A percentile compares a stretch with the other conserved stretches of the same genome.
Conservation (phyloP, 2,113 vertebrate species). For the Vulpes ferrilata region DNA sequence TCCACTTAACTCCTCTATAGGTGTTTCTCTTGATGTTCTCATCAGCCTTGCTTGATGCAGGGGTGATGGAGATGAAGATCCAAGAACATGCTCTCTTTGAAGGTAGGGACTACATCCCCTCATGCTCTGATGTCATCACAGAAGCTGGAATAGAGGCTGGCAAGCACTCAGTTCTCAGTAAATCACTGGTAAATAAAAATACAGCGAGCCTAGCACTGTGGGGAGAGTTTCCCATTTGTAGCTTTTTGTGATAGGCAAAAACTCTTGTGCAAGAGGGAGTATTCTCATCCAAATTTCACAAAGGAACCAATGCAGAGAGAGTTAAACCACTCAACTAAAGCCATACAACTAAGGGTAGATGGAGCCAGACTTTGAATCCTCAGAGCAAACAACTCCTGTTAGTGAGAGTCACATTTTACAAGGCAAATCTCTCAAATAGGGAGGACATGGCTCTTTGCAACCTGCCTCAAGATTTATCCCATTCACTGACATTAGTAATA, state of each 20-base stretch:
- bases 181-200: neutral
- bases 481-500: neutral
- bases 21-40: neutral
- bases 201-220: neutral
- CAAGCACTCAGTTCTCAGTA: neutral
- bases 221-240: neutral
- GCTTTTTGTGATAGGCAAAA: neutral
- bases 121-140: neutral
- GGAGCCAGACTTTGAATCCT: neutral
- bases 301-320: neutral
- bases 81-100: neutral
- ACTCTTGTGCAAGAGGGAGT: neutral
- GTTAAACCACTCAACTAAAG: neutral
- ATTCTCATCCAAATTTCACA: neutral
- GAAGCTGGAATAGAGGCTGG: neutral
- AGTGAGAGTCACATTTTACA: neutral
- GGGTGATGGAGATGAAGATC: neutral
- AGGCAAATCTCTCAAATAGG: neutral
- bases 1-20: neutral
- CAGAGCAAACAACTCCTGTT: neutral
- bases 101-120: neutral
- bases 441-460: neutral
- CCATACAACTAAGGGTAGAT: neutral
- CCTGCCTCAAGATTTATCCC: neutral
- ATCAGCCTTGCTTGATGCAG: neutral